These are phyloP conservation scores for Scotopteryx bipunctaria DNA, from an alignment of 2,888 invertebrate species.

Conservation along the genomic window DNA sequence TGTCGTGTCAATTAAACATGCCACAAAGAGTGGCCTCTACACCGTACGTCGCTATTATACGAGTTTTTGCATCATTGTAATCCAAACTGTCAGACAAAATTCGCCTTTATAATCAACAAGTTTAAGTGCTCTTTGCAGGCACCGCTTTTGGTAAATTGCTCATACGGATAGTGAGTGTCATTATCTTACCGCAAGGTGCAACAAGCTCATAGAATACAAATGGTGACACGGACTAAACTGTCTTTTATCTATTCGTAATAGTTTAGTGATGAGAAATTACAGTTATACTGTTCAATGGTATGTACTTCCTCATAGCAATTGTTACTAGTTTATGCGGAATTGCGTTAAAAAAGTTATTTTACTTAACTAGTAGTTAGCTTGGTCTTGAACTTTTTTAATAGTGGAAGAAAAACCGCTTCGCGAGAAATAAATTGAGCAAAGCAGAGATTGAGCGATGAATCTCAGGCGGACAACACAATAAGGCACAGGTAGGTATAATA, in stretches of 20 bases:
- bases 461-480: conserved; percentile 11
- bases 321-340: neutral
- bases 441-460: neutral
- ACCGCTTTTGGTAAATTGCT: conserved; percentile 27
- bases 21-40: conserved; percentile 30
- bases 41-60: conserved; percentile 37
- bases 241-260: conserved; percentile 39
- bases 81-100: conserved; percentile 14
- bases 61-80: conserved; percentile 48
- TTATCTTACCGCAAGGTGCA: conserved; percentile 42
- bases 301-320: neutral
- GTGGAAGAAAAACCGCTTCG: neutral
- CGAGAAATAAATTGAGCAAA: conserved; percentile 5
- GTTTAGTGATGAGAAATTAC: conserved; percentile 30
- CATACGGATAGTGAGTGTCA: conserved; percentile 38
- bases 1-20: conserved; percentile 34
- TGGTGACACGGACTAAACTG: conserved; percentile 32
- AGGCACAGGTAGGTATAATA: conserved; percentile 13
- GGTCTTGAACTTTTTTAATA: conserved; percentile 2
- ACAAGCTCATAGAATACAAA: conserved; percentile 33
- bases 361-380: neutral
- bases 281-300: conserved; percentile 1
- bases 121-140: conserved; percentile 17
- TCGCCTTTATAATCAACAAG: conserved; percentile 15
- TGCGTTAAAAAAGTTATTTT: neutral